phyloP scores from a whole-genome alignment of 1,140 invertebrate genomes.

The Asobara japonica region DNA sequence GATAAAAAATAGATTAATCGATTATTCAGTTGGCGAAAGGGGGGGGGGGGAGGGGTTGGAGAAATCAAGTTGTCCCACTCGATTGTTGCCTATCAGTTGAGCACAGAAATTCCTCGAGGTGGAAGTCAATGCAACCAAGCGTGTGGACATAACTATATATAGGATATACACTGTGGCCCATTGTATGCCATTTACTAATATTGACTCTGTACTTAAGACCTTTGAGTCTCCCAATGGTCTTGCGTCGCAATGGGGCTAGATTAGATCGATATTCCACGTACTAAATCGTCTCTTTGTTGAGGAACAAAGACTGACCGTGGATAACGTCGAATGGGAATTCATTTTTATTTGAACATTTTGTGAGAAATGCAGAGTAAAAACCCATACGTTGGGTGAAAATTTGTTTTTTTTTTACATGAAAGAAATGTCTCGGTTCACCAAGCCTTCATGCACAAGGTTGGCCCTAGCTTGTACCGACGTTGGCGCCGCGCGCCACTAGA shows the following conservation, averaged over 20 bases:
- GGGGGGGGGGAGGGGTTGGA: neutral
- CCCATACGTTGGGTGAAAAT: too few species aligned
- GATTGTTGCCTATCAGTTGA: neutral
- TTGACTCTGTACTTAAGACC: conserved; percentile 24
- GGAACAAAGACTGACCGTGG: neutral
- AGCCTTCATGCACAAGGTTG: too few species aligned
- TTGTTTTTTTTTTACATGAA: too few species aligned
- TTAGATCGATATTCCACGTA: neutral
- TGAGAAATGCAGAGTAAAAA: too few species aligned
- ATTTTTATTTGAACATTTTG: too few species aligned
- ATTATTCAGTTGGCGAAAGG: neutral
- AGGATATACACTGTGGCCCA: neutral
- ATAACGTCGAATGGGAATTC: neutral
- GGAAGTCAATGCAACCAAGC: conserved; percentile 7
- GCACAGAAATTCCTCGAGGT: neutral
- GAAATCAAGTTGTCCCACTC: conserved; percentile 1
- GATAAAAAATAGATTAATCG: conserved; percentile 1
- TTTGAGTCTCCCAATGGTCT: conserved; percentile 22
- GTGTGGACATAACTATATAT: conserved; percentile 1
- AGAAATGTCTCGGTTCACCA: too few species aligned
- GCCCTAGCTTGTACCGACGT: too few species aligned
- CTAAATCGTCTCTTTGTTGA: neutral
- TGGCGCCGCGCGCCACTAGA: too few species aligned
- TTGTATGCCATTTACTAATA: conserved; percentile 25
- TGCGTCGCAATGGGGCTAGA: neutral